These are phyloP conservation scores for Alligator sinensis DNA, from an alignment of 2,113 vertebrate genomes.

Conservation along the genomic window DNA sequence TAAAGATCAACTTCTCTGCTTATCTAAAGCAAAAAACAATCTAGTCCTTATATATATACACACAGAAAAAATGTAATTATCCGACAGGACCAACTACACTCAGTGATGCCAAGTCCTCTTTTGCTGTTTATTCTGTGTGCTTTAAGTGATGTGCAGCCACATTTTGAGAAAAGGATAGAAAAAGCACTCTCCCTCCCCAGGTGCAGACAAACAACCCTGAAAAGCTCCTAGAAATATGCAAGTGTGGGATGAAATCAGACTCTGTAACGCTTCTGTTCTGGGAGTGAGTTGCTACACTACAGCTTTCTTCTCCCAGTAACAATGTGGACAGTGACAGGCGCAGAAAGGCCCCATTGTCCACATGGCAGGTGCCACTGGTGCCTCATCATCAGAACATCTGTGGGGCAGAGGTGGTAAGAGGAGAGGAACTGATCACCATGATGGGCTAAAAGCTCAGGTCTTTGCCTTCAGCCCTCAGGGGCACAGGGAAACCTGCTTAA, in stretches of 20 bases:
- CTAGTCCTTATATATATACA: too few relatives aligned
- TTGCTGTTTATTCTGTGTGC: neutral
- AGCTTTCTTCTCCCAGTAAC: neutral
- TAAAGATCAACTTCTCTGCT: too few relatives aligned
- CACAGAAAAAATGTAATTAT: too few relatives aligned
- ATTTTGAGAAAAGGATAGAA: neutral
- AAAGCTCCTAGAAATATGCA: fast-evolving
- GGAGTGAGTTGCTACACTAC: neutral
- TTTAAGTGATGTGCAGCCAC: neutral
- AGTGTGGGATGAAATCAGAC: neutral
- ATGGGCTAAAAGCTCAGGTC: too few relatives aligned
- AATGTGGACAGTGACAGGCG: neutral
- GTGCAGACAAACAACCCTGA: neutral
- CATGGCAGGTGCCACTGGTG: fast-evolving
- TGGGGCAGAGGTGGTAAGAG: neutral
- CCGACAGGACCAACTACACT: fast-evolving
- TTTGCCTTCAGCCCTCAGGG: fast-evolving
- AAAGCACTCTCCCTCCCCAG: neutral
- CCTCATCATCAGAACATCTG: neutral
- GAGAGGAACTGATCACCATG: too few relatives aligned
- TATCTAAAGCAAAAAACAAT: too few relatives aligned
- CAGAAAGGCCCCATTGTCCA: neutral
- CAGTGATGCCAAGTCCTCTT: neutral
- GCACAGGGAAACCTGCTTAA: neutral
- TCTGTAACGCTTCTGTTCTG: neutral